Evolutionary conservation across 2,888 invertebrate genomes (phyloP).

Genomic region (Clanis bilineata): DNA sequence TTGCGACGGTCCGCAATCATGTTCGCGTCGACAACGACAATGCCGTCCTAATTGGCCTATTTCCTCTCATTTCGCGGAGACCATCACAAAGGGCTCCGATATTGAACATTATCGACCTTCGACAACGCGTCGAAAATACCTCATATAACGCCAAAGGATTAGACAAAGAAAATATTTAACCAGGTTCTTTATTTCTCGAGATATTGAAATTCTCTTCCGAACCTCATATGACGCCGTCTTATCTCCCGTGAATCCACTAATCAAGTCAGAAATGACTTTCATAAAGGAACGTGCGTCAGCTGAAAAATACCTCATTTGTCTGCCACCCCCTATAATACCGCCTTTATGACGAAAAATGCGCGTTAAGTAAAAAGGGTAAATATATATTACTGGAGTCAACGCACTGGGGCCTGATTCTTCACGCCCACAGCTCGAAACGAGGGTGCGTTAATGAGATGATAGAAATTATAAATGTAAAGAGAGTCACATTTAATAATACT

Average conservation of each 20-base stretch:
- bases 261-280: slow-evolving; percentile 8
- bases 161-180: not conserved
- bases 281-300: not conserved
- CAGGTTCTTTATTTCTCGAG: not conserved
- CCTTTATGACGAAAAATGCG: not conserved
- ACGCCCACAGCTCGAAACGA: too few relatives aligned
- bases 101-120: not conserved
- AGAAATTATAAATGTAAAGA: too few relatives aligned
- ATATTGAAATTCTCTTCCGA: not conserved
- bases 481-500: too few relatives aligned
- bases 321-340: not conserved
- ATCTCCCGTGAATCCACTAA: not conserved
- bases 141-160: not conserved
- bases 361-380: not conserved
- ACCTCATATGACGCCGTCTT: not conserved
- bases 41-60: slow-evolving; percentile 10
- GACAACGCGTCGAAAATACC: not conserved
- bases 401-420: too few relatives aligned
- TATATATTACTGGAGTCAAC: not conserved
- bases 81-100: not conserved
- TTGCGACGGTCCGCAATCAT: slow-evolving; percentile 5
- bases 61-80: not conserved
- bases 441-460: too few relatives aligned
- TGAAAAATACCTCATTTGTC: not conserved
- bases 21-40: not conserved